Evolutionary conservation across 2,888 invertebrate genomes (phyloP).

Genomic region (Athalia rosae): DNA sequence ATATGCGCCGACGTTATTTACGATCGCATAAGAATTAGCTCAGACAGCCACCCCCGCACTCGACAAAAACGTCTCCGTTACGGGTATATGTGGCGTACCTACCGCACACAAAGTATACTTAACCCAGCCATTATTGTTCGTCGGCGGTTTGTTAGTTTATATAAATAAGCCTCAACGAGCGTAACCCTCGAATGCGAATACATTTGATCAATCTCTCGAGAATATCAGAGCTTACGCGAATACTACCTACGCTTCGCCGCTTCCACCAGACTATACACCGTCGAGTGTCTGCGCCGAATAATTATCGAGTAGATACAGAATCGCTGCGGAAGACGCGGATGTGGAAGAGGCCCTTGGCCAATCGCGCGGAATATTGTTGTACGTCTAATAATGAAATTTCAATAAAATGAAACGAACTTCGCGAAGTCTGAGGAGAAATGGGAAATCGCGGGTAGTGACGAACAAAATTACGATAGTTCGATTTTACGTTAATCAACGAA

Average conservation of each 20-base stretch:
- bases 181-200: constrained; percentile 54
- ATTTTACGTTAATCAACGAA: constrained; percentile 38
- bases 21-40: constrained; percentile 71
- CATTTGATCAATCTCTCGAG: constrained; percentile 53
- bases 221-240: neutral
- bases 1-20: constrained; percentile 70
- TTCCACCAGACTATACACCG: too few relatives aligned
- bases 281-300: too few relatives aligned
- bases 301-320: too few relatives aligned
- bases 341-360: neutral
- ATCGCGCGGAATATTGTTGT: constrained; percentile 3
- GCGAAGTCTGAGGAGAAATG: neutral
- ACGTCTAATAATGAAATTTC: too few relatives aligned
- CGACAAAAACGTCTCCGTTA: constrained; percentile 54
- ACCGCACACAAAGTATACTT: constrained; percentile 25
- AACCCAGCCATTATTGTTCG: constrained; percentile 41
- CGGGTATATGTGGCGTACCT: neutral
- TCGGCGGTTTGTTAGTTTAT: constrained; percentile 18
- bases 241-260: neutral
- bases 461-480: constrained; percentile 1
- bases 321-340: too few relatives aligned
- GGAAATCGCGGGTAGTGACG: neutral
- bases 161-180: constrained; percentile 64
- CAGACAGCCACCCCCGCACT: constrained; percentile 55
- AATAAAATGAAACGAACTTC: constrained; percentile 2